A percentile compares a stretch with the other conserved stretches of the same genome.
Evolutionary conservation across 92 coral and sea anemone genomes (phyloP).

Genomic region (Paramuricea clavata): DNA sequence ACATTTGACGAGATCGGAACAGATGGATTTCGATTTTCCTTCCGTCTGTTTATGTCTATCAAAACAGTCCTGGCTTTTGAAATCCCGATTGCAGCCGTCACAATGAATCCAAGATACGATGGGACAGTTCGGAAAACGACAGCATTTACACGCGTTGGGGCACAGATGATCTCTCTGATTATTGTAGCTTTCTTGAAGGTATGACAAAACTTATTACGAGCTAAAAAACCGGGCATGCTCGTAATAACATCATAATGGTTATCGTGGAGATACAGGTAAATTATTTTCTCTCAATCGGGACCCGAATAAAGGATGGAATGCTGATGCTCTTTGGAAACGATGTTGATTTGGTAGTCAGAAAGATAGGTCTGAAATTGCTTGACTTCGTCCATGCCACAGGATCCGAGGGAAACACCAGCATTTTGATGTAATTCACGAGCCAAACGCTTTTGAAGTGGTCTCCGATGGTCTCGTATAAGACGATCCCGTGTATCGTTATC

Average conservation of each 20-base stretch:
- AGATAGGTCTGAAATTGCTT: conserved; percentile 16
- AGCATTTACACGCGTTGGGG: conserved; percentile 4
- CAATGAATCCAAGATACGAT: conserved; percentile 23
- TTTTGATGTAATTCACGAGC: conserved; percentile 37
- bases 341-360: no score
- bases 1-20: conserved; percentile 11
- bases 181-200: conserved; percentile 11
- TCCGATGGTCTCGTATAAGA: no score
- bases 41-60: conserved; percentile 11
- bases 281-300: conserved; percentile 18
- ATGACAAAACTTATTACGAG: conserved; percentile 1
- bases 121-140: conserved; percentile 39
- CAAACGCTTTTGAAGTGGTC: not conserved
- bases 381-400: conserved; percentile 15
- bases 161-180: conserved; percentile 5
- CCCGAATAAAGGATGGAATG: conserved; percentile 29
- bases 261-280: conserved; percentile 21
- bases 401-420: conserved; percentile 12
- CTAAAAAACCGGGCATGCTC: conserved; percentile 28
- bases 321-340: conserved; percentile 31
- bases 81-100: conserved; percentile 16
- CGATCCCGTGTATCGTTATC: no score
- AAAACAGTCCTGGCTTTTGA: conserved; percentile 34
- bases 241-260: conserved; percentile 27
- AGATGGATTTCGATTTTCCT: conserved; percentile 23